Conservation (phyloP, 2,888 invertebrate species). For the Rhodophaea formosa region DNA sequence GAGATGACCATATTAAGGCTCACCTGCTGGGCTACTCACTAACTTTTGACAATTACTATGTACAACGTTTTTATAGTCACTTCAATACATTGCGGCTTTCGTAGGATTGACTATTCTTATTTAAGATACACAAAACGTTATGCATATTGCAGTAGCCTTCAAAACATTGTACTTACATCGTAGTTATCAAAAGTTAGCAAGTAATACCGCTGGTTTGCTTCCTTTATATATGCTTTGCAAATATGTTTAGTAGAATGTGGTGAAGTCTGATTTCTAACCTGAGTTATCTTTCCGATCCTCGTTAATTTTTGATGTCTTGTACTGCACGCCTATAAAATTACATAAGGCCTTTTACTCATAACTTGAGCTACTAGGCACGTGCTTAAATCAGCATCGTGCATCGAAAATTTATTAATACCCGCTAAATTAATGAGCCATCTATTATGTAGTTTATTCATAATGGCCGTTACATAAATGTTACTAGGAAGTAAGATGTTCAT, state of each 20-base stretch:
- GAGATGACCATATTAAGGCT: too few relatives aligned
- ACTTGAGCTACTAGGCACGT: constrained; percentile 2
- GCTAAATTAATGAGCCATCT: neutral
- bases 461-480: neutral
- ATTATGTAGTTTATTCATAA: neutral
- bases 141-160: too few relatives aligned
- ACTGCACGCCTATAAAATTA: constrained; percentile 3
- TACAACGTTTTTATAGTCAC: too few relatives aligned
- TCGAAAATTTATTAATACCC: constrained; percentile 2
- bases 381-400: neutral
- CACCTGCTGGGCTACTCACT: too few relatives aligned
- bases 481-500: neutral
- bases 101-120: too few relatives aligned
- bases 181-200: too few relatives aligned
- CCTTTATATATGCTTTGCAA: neutral
- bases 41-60: too few relatives aligned
- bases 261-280: neutral
- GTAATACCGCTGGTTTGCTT: too few relatives aligned
- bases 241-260: too few relatives aligned
- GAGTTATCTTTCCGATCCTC: neutral
- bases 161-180: too few relatives aligned
- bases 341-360: constrained; percentile 8
- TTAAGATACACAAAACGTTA: too few relatives aligned
- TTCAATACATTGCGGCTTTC: too few relatives aligned
- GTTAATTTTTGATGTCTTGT: neutral